phyloP scores from a whole-genome alignment of 2,888 invertebrate genomes.

The Glyphotaelius pellucidus region DNA sequence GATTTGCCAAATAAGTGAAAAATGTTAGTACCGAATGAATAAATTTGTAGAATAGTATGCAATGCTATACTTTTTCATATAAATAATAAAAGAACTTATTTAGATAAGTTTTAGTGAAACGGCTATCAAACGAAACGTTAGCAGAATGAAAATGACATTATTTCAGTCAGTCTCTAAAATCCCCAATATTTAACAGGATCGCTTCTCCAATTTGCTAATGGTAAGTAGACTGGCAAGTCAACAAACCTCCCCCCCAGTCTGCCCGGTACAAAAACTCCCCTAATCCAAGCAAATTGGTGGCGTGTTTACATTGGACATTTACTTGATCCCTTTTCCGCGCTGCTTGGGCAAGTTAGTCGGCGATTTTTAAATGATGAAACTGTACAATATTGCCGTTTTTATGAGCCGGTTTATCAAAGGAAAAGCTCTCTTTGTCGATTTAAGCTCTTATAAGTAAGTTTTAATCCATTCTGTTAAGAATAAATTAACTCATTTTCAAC shows the following conservation, averaged over 20 bases:
- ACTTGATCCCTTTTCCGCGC: conserved; percentile 25
- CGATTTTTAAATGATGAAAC: background rate
- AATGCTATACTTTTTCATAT: too few relatives aligned
- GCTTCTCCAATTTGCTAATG: conserved; percentile 37
- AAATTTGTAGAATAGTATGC: too few relatives aligned
- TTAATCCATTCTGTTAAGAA: background rate
- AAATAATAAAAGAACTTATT: too few relatives aligned
- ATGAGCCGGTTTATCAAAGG: too few relatives aligned
- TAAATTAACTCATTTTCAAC: too few relatives aligned
- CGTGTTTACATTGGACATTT: conserved; percentile 41
- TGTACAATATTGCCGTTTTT: background rate
- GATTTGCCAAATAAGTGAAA: too few relatives aligned
- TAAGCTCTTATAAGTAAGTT: too few relatives aligned
- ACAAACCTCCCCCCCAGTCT: conserved; percentile 20
- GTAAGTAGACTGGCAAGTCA: conserved; percentile 13
- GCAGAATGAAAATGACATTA: background rate
- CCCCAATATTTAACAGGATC: background rate
- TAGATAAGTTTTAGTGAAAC: too few relatives aligned
- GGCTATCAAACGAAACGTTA: too few relatives aligned
- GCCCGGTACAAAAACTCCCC: conserved; percentile 37
- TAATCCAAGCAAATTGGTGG: conserved; percentile 43
- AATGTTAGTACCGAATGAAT: too few relatives aligned
- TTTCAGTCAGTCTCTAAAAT: background rate
- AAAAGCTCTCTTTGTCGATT: too few relatives aligned
- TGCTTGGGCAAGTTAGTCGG: conserved; percentile 13